Conservation (phyloP, 2,797 vertebrate genomes). For the Kryptolebias ocellatus region DNA sequence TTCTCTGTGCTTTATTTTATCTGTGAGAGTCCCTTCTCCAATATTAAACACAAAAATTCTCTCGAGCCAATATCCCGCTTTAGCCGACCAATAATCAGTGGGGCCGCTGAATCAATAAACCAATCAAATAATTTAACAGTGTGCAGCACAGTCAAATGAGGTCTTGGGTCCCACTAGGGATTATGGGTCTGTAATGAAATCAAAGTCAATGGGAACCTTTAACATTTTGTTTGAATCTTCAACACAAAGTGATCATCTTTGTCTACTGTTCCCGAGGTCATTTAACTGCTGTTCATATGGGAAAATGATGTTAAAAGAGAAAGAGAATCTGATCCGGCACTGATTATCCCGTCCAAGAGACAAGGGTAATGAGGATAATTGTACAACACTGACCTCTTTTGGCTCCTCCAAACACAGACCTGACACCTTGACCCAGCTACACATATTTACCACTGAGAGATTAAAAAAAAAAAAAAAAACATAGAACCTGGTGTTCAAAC, state of each 20-base stretch:
- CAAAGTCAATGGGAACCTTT: slow-evolving; percentile 32
- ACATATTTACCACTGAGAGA: slow-evolving; percentile 4
- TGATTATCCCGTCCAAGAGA: neutral
- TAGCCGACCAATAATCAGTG: slow-evolving; percentile 50
- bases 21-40: slow-evolving; percentile 17
- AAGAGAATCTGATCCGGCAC: neutral
- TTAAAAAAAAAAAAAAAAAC: slow-evolving; percentile 20
- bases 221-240: neutral
- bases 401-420: slow-evolving; percentile 26
- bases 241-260: too few species aligned
- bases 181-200: slow-evolving; percentile 48
- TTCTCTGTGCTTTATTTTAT: too few species aligned
- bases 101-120: slow-evolving; percentile 62
- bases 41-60: slow-evolving; percentile 50
- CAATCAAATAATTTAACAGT: slow-evolving; percentile 64
- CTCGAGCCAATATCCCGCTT: slow-evolving; percentile 48
- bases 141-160: slow-evolving; percentile 48
- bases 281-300: too few species aligned
- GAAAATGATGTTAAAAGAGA: neutral
- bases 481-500: slow-evolving; percentile 3
- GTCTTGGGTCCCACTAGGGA: slow-evolving; percentile 42
- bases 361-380: neutral
- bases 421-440: neutral
- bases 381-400: slow-evolving; percentile 74
- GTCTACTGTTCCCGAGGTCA: too few species aligned